Conservation (phyloP, 2,797 vertebrate genomes). For the Simalia tracyae region DNA sequence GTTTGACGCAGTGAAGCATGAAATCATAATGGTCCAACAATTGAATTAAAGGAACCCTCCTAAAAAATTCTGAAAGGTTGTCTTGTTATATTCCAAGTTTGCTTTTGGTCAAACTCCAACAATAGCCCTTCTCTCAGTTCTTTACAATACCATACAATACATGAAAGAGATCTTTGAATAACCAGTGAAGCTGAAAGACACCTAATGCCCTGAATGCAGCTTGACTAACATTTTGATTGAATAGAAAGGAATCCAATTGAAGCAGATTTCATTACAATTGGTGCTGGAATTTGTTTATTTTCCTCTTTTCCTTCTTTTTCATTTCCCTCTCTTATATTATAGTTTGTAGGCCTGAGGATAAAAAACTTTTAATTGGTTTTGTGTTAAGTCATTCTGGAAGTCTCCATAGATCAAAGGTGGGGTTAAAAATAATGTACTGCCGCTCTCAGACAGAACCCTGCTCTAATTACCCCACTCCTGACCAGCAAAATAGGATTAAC, state of each 20-base stretch:
- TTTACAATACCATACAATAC: not conserved
- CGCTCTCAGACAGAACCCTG: not conserved
- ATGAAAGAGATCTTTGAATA: not conserved
- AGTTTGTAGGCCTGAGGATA: not conserved
- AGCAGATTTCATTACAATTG: not conserved
- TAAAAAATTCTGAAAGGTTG: not conserved
- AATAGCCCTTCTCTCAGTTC: too few species aligned
- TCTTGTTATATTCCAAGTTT: not conserved
- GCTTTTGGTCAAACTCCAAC: not conserved
- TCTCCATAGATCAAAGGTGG: not conserved
- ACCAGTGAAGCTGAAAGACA: not conserved
- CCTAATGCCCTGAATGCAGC: not conserved
- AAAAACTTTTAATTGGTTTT: not conserved
- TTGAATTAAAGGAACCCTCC: not conserved
- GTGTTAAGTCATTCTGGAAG: not conserved
- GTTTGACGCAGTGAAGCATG: not conserved
- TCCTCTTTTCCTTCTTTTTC: not conserved
- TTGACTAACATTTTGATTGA: not conserved
- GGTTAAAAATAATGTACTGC: not conserved
- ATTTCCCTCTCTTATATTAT: not conserved
- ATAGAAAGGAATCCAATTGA: not conserved
- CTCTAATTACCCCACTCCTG: not conserved
- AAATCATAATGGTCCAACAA: not conserved
- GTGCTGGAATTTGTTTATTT: not conserved
- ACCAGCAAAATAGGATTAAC: not conserved